Evolutionary conservation across 2,888 invertebrate species (phyloP).

Genomic region (Scaeva pyrastri): DNA sequence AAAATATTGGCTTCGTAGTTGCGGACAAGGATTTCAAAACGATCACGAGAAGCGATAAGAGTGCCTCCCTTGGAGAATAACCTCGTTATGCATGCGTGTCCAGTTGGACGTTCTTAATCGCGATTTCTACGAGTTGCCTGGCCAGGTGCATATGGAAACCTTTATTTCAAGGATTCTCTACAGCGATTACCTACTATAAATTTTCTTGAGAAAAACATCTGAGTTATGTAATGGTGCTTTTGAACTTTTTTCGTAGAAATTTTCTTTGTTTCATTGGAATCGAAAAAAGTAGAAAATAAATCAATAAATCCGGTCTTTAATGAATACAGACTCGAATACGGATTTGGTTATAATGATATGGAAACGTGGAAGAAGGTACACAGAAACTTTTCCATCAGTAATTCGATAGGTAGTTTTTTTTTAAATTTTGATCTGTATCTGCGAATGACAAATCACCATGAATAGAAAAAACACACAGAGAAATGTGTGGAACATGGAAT

Average conservation of each 20-base stretch:
- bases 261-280: no score
- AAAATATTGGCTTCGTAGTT: conserved; percentile 5
- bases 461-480: no score
- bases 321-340: no score
- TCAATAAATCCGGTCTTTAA: no score
- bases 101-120: conserved; percentile 3
- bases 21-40: conserved; percentile 13
- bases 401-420: no score
- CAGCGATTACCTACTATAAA: not conserved
- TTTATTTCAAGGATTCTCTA: conserved; percentile 28
- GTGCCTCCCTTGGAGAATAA: conserved; percentile 40
- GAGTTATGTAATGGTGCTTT: conserved; percentile 11
- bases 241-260: not conserved
- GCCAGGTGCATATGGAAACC: not conserved
- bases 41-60: conserved; percentile 33
- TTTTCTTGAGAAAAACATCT: not conserved
- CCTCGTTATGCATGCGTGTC: conserved; percentile 39
- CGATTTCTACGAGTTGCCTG: not conserved
- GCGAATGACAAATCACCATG: no score
- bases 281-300: no score
- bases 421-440: no score
- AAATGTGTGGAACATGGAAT: no score
- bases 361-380: not conserved
- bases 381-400: no score
- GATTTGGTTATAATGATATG: not conserved